Base-by-base conservation (phyloP, 37 sponge, comb jelly and placozoan species). In the Axinella damicornis region DNA sequence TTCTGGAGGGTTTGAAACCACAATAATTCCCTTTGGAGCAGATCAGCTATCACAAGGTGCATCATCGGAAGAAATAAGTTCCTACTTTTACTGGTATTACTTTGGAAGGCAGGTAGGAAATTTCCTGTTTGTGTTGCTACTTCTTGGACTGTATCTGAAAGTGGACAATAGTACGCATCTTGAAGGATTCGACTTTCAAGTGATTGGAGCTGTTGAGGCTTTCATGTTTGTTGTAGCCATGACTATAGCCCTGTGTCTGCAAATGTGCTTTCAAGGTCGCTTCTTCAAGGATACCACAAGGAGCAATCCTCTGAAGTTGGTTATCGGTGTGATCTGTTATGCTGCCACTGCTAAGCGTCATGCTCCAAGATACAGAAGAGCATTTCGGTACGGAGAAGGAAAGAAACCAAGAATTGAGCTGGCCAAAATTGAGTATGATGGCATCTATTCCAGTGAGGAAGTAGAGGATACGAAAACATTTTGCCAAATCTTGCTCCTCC, bases 21-120 rank as follows among this genome's bases (percentile, higher is more conserved):
- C 64, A 35, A 78, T 78, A 2, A 78, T 78, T 36, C 79, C 79
- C 27, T 64, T 78, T 25, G 66, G 64, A 65, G 67, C 27, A 31
- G 67, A 78, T 14, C 79, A 78, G 52, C 65, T 78, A 25, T 11
- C 34, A 33, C 46, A 46, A 9, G 67, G 79, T 18, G 64, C 66
- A 16, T 78, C 79, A 39, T 38, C 65, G 36, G 61, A 78, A 21
- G 65, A 78, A 38, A 64, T 30, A 27, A 78, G 79, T 12, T 63
- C 79, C n/a, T 63, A 63, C 13, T 52, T 78, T 65, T 65, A 63
- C 37, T 78, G 64, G 79, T 78, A 64, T 25, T 78, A 65, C 66
- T 78, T 62, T 37, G 32, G 67, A 27, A 37, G 33, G 25, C 66
- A 78, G 46, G 46, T 4, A 12, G 46, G 46, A 12, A 46, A 12